Evolutionary conservation across 2,113 vertebrate genomes (phyloP), one percentile per base, ranked within the genome.

Genomic region (Psittacus erithacus): DNA sequence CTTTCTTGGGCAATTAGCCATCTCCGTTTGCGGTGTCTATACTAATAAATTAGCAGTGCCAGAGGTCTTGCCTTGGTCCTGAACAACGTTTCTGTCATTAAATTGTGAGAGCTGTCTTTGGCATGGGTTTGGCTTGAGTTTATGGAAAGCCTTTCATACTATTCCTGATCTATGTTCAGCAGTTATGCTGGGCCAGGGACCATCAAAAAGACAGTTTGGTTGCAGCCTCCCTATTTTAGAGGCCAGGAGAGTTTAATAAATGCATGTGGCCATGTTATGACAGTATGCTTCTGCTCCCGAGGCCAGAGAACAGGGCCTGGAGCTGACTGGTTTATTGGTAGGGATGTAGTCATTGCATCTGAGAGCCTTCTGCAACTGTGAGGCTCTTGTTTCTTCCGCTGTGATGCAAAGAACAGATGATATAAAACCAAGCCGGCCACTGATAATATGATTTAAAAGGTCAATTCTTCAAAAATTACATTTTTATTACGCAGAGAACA

Each of bases 191-290:
- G 49, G 31, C 76, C 83, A 91, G 46, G 35, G 46, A 78, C 69
- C 19, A 39, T 87, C 4, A 6, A 86, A 93, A 91, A 82, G 18
- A 49, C 1, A 0, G 11, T 92, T 84, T 93, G 91, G 65, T 71
- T 92, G 52, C 0, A 0, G n/a, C 4, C 29, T 92, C 20, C 27
- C 43, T 78, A 6, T 92, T 95, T 93, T 84, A 94, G 64, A 84
- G 73, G 50, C 60, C 80, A 93, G 18, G 17, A 84, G 76, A 95
- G 83, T 93, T 95, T 71, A 95, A 92, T 91, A 95, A 95, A 86
- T 55, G 27, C 47, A 68, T 55, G 8, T 84, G 57, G 57, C 52
- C 64, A 47, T 89, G 29, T 84, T 92, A 92, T 91, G 64, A 89
- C 88, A 88, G 33, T 60, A 95, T 75, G 29, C 22, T 86, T 81